Evolutionary conservation across 2,797 vertebrate genomes (phyloP).

Genomic region (Tragelaphus eurycerus): DNA sequence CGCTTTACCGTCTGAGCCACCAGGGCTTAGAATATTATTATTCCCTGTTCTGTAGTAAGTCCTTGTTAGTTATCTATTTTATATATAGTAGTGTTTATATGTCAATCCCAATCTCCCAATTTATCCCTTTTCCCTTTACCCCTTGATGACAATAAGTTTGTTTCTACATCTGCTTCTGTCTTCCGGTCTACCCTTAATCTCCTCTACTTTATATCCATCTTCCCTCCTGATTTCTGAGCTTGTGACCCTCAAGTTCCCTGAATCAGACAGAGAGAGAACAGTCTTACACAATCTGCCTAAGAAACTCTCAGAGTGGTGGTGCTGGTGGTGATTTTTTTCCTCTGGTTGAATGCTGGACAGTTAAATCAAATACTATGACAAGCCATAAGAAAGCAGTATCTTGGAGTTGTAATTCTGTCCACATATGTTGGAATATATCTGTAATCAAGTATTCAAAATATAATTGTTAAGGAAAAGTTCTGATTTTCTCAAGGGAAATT

Average conservation of each 20-base stretch:
- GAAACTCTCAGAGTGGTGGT: background rate
- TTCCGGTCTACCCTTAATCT: background rate
- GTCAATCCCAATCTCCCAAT: background rate
- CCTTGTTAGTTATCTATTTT: background rate
- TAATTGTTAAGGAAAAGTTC: background rate
- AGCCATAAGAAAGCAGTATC: background rate
- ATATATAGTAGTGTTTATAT: background rate
- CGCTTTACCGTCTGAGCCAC: no score
- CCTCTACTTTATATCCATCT: background rate
- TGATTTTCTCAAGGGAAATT: background rate
- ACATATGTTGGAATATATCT: background rate
- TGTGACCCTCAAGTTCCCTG: background rate
- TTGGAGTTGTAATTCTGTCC: background rate
- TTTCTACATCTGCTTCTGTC: background rate
- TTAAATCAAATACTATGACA: background rate
- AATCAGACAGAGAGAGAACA: background rate
- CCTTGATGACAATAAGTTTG: background rate
- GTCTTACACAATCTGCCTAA: background rate
- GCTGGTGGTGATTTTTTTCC: background rate
- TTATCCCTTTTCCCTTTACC: background rate
- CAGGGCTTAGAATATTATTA: no score
- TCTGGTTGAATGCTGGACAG: background rate
- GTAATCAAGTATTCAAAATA: background rate
- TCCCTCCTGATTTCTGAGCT: background rate
- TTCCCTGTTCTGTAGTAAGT: background rate